Base-by-base conservation (phyloP, 2,113 vertebrate species). In the Onychostruthus taczanowskii region DNA sequence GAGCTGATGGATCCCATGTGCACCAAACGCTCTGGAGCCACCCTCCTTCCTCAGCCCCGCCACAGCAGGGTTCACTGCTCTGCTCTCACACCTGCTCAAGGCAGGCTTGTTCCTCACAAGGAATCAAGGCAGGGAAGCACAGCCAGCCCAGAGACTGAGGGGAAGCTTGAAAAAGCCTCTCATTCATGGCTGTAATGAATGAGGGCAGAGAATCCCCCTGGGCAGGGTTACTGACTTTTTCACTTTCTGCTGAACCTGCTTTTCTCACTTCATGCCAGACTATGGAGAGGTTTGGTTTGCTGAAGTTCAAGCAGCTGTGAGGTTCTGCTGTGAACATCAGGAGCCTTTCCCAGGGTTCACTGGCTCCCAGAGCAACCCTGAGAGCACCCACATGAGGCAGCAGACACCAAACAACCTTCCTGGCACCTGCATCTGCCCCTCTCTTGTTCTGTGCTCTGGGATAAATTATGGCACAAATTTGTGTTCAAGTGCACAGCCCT, bases 1-100 rank as follows among this genome's bases (percentile, higher is more conserved):
- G 31, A 78, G 81, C 59, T 53, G 76, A 35, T 0, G 1, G 24
- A 55, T 5, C 6, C 1, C 23, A 39, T 0, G 0, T 8, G 37
- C 19, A 28, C 78, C 27, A 23, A 39, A 4, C 0, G 0, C 44
- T 63, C 49, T 28, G 19, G 6, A 53, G 23, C 23, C 93, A 39
- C 39, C n/a, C 3, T 12, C 79, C 83, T 30, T 30, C 8, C 76
- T 31, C 70, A 27, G 8, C 75, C 24, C 6, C 70, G 6, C 22
- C 62, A 3, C 43, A 62, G 67, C 82, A 43, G 23, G 0, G 4
- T 30, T 21, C 85, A 16, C 66, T 6, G 23, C 1, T 9, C 78
- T 12, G 30, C 9, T 33, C 19, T 30, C 78, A 24, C 20, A n/a
- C 33, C 53, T 28, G 70, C 86, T n/a, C 75, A 13, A 27, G 30